A percentile compares a stretch with the other conserved stretches of the same genome.
Conservation (phyloP, 2,888 invertebrate genomes). For the Orchesellides sinensis region DNA sequence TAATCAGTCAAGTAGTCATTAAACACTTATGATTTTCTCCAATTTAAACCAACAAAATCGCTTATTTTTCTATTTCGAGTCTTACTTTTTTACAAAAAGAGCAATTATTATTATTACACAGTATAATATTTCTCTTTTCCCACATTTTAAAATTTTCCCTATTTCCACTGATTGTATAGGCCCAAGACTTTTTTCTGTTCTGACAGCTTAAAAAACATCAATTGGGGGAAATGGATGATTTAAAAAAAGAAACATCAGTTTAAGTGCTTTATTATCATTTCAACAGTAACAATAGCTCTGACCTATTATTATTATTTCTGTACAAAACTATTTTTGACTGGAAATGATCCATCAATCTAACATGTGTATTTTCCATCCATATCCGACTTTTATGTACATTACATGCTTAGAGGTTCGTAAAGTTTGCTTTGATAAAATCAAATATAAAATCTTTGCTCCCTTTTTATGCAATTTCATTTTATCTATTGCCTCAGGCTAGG, state of each 20-base stretch:
- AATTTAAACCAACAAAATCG: slow-evolving; percentile 10
- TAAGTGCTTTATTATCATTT: slow-evolving; percentile 57
- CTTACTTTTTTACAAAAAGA: slow-evolving; percentile 32
- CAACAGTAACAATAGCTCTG: slow-evolving; percentile 16
- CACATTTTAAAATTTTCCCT: slow-evolving; percentile 36
- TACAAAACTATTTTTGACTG: slow-evolving; percentile 22
- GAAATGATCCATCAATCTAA: slow-evolving; percentile 56
- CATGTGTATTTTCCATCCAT: background rate
- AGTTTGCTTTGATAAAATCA: slow-evolving; percentile 44
- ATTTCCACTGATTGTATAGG: background rate
- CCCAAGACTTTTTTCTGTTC: slow-evolving; percentile 12
- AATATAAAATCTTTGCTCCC: slow-evolving; percentile 3
- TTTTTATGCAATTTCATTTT: slow-evolving; percentile 46
- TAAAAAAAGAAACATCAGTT: slow-evolving; percentile 35
- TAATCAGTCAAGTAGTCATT: slow-evolving; percentile 32
- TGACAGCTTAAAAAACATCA: slow-evolving; percentile 41
- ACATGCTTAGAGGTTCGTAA: slow-evolving; percentile 17
- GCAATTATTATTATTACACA: slow-evolving; percentile 32
- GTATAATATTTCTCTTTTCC: slow-evolving; percentile 22
- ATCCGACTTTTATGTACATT: background rate
- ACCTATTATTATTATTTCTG: background rate
- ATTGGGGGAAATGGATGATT: slow-evolving; percentile 56
- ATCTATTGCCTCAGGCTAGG: slow-evolving; percentile 30
- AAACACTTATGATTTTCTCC: slow-evolving; percentile 20
- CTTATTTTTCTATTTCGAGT: background rate